phyloP scores from a whole-genome alignment of 2,797 vertebrate genomes.

The Mergus octosetaceus region DNA sequence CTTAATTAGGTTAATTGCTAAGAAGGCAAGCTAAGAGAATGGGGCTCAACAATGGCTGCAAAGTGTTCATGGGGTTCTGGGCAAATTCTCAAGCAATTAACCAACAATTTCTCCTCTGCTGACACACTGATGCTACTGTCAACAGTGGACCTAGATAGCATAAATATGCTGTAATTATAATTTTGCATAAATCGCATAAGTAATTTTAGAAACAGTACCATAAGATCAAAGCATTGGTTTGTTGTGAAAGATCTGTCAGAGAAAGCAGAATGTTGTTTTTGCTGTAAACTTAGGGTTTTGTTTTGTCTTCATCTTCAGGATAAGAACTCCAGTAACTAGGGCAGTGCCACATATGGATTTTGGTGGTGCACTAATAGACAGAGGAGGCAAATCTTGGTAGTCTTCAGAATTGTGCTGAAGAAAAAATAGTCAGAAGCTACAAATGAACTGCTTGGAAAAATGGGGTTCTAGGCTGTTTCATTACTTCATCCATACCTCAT shows the following conservation, averaged over 20 bases:
- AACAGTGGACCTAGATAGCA: background rate
- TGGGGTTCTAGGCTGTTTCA: background rate
- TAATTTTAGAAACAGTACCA: background rate
- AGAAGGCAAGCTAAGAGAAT: background rate
- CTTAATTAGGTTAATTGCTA: slow-evolving; percentile 38
- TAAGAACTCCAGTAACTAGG: background rate
- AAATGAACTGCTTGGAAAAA: background rate
- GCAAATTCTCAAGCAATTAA: slow-evolving; percentile 24
- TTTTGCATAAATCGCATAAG: background rate
- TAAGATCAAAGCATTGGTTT: background rate
- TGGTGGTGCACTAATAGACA: background rate
- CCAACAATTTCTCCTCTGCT: background rate
- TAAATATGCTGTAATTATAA: background rate
- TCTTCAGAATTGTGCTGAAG: background rate
- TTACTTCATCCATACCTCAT: background rate
- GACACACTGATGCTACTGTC: background rate
- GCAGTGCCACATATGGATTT: background rate
- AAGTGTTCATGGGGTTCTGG: background rate
- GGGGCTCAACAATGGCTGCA: background rate
- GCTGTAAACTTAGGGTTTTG: background rate
- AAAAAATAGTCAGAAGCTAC: background rate
- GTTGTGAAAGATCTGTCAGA: background rate
- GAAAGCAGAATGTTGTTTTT: background rate
- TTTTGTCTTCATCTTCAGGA: background rate
- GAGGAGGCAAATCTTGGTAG: background rate